These are phyloP conservation scores for Sebastes hopkinsi DNA, from an alignment of 2,797 vertebrate species.

Conservation along the genomic window DNA sequence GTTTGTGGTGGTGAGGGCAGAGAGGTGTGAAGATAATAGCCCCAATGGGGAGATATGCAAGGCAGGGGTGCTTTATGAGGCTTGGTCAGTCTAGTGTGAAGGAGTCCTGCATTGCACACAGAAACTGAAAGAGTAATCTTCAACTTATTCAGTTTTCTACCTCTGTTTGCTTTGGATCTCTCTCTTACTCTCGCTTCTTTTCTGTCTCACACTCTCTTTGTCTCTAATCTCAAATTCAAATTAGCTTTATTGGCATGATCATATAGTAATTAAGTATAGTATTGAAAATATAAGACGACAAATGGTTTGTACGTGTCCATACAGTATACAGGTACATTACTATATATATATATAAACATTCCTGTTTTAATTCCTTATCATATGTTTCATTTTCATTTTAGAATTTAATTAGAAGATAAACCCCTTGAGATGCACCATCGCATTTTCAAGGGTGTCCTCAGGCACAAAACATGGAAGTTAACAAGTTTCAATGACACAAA, in stretches of 20 bases:
- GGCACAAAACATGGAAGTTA: not conserved
- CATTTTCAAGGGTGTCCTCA: not conserved
- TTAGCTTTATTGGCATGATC: not conserved
- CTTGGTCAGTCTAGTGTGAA: constrained; percentile 76
- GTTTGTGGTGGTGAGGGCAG: constrained; percentile 62
- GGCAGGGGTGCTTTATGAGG: constrained; percentile 70
- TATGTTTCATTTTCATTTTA: not conserved
- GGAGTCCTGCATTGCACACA: constrained; percentile 65
- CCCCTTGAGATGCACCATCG: not conserved
- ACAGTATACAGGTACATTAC: not conserved
- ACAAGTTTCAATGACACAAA: not conserved
- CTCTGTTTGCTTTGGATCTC: constrained; percentile 14
- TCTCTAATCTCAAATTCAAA: not conserved
- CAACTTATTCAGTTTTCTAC: constrained; percentile 50
- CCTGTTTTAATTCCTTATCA: not conserved
- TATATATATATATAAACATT: not conserved
- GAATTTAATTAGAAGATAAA: not conserved
- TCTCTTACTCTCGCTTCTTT: not conserved
- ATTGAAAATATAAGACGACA: not conserved
- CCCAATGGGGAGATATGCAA: constrained; percentile 77
- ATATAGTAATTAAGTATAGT: not conserved
- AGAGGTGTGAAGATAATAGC: constrained; percentile 83
- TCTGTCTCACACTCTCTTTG: not conserved
- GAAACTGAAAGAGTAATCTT: constrained; percentile 57
- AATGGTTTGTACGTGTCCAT: not conserved